Evolutionary conservation across 1,140 invertebrate species (phyloP).

Genomic region (Frieseomelitta varia): DNA sequence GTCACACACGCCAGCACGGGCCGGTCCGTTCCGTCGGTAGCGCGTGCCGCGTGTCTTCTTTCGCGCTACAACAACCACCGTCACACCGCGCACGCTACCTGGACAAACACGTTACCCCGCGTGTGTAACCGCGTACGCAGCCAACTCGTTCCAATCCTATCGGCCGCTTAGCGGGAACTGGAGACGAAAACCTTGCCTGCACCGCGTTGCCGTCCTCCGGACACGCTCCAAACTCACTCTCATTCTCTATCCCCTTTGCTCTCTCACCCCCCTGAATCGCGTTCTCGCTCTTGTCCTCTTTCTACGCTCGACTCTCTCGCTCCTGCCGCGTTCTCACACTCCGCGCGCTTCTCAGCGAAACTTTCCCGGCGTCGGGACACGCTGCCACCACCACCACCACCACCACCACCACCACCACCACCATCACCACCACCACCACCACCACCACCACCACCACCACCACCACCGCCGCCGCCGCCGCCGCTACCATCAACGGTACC

Average conservation of each 20-base stretch:
- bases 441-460: conserved; percentile 56
- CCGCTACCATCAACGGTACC: conserved; percentile 38
- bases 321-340: conserved; percentile 59
- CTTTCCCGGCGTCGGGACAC: conserved; percentile 75
- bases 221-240: conserved; percentile 66
- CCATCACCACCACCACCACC: conserved; percentile 46
- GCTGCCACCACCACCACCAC: conserved; percentile 59
- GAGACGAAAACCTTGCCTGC: conserved; percentile 72
- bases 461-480: conserved; percentile 29
- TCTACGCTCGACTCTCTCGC: conserved; percentile 44
- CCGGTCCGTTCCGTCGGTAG: conserved; percentile 45
- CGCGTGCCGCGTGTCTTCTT: conserved; percentile 59
- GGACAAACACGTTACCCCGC: conserved; percentile 62
- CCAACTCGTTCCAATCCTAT: conserved; percentile 75
- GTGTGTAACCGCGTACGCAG: conserved; percentile 55
- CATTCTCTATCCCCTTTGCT: conserved; percentile 45
- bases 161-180: conserved; percentile 81
- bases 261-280: background rate
- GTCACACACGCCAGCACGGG: conserved; percentile 51
- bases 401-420: conserved; percentile 3
- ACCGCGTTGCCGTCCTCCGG: conserved; percentile 68
- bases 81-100: conserved; percentile 59
- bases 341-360: conserved; percentile 71
- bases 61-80: conserved; percentile 48
- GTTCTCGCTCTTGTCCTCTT: conserved; percentile 59